Percentiles rank a stretch among this genome's conserved stretches.
phyloP scores from a whole-genome alignment of 2,888 invertebrate species.

The Papilio demoleus region DNA sequence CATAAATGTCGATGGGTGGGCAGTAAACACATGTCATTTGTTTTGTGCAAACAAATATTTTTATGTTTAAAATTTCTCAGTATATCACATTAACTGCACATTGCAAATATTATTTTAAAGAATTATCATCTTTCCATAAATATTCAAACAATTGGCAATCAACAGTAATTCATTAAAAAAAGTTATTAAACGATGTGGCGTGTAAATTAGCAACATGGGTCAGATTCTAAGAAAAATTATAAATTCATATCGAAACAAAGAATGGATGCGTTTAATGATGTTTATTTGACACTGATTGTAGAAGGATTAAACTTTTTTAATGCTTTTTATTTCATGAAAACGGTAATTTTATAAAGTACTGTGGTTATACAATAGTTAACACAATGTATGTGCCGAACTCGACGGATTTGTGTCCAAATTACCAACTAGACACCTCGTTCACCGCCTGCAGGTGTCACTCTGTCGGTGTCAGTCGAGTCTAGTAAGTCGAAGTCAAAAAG shows the following conservation, averaged over 20 bases:
- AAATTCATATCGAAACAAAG: conserved; percentile 7
- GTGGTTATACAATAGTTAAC: neutral
- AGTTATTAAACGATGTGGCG: conserved; percentile 11
- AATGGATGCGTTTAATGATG: neutral
- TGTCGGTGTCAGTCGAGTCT: no score
- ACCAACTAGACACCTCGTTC: no score
- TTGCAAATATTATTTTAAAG: neutral
- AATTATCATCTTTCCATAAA: neutral
- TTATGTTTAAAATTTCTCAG: conserved; percentile 13
- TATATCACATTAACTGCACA: neutral
- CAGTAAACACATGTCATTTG: conserved; percentile 13
- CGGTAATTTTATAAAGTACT: neutral
- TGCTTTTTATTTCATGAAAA: neutral
- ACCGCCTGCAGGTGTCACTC: no score
- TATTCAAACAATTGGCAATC: conserved; percentile 1
- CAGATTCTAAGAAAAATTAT: conserved; percentile 7
- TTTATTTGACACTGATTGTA: conserved; percentile 1
- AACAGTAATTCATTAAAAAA: neutral
- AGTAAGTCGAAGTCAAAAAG: no score
- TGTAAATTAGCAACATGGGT: neutral
- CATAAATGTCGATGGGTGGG: conserved; percentile 16
- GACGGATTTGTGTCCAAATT: no score
- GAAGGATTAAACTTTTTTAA: neutral
- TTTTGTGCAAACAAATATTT: conserved; percentile 13
- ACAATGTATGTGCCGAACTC: neutral